Evolutionary conservation across 2,888 invertebrate genomes (phyloP), one percentile per base, ranked within the genome.

Genomic region (Vesta saturnalis): DNA sequence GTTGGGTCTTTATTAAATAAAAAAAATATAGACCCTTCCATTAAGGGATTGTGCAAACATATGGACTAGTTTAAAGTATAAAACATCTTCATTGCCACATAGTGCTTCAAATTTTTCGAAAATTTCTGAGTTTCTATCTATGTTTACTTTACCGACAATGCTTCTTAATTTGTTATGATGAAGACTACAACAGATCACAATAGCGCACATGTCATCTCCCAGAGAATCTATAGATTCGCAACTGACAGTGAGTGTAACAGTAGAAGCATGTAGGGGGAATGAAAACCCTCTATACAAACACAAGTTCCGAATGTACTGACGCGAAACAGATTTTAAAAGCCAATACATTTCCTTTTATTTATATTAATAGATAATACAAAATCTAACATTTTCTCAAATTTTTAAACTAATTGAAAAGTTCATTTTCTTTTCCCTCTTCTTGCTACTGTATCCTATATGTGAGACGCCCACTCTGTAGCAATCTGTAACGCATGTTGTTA

Each of bases 1-100:
- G 76, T 75, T 74, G 76, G 78, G 79, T 77, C 72, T 78, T 80
- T 80, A 80, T 80, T 79, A 74, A 80, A 80, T 81, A 80, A 79
- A 79, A 74, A 54, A 30, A 57, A 46, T 39, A 16, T 67, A 58
- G 52, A n/a, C 63, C 67, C 59, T 49, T 43, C 39, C 39, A 67
- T 58, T 67, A 67, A 64, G 60, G 60, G 68, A 60, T 63, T 68
- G 47, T 58, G 62, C 75, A 77, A 77, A 77, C 80, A 80, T 80
- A 80, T 79, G 80, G 79, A 78, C 78, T 74, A 79, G 75, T 80
- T 81, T 79, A 80, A 80, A 80, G 76, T 75, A 72, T 74, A 78
- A 21, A 52, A 52, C 19, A 18, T 18, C 18, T 49, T 52, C 19
- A 52, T 52, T 52, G 19, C 19, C 52, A 52, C 8, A 2, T 4